phyloP scores from a whole-genome alignment of 2,797 vertebrate species.

The Chrysocyon brachyurus region DNA sequence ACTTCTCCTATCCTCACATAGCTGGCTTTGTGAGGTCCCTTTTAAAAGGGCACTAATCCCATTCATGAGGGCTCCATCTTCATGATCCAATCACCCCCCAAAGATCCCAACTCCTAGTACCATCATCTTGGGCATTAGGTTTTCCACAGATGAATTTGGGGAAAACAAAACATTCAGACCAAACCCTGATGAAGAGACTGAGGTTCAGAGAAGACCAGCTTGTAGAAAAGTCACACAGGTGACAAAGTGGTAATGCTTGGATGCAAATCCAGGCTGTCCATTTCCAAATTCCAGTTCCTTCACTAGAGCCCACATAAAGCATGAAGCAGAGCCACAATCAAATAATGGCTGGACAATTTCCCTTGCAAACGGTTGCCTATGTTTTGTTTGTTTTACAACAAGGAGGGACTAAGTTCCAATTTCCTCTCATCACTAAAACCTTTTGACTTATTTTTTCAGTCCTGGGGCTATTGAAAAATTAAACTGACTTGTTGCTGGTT shows the following conservation, averaged over 20 bases:
- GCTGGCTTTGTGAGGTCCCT: neutral
- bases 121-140: neutral
- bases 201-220: neutral
- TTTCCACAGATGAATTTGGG: neutral
- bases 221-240: neutral
- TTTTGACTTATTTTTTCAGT: constrained; percentile 44
- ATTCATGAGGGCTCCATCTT: neutral
- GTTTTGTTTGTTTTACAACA: constrained; percentile 60
- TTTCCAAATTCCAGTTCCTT: neutral
- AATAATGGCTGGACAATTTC: neutral
- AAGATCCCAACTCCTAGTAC: neutral
- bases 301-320: neutral
- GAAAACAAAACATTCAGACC: neutral
- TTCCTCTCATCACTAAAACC: constrained; percentile 56
- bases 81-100: neutral
- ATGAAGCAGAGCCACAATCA: neutral
- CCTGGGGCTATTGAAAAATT: constrained; percentile 28
- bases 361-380: neutral
- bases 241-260: neutral
- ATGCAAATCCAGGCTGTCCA: neutral
- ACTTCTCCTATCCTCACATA: neutral
- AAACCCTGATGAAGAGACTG: neutral
- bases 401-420: neutral
- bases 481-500: neutral
- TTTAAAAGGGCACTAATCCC: neutral